phyloP scores from a whole-genome alignment of 2,797 vertebrate genomes.

The Babyrousa celebensis region DNA sequence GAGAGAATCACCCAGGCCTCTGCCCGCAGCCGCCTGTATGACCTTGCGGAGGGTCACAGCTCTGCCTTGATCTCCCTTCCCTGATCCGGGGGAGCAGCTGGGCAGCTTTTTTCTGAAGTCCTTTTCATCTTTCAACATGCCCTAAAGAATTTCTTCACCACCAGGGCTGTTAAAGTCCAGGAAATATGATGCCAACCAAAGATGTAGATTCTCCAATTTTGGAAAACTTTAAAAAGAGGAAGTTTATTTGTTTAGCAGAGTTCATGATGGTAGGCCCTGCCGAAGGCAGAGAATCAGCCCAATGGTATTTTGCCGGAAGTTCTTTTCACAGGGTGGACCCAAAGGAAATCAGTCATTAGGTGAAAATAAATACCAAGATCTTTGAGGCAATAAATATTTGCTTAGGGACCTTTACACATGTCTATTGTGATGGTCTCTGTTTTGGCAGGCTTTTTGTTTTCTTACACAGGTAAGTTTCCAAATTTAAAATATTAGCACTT shows the following conservation, averaged over 20 bases:
- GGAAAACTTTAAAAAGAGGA: constrained; percentile 80
- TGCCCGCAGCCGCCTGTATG: background rate
- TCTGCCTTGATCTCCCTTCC: constrained; percentile 2
- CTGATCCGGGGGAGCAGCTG: background rate
- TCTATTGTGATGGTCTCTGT: constrained; percentile 69
- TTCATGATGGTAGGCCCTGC: constrained; percentile 39
- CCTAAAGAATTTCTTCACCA: constrained; percentile 30
- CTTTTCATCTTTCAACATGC: constrained; percentile 14
- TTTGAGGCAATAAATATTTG: constrained; percentile 68
- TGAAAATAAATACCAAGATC: constrained; percentile 72
- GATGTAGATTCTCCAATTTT: constrained; percentile 66
- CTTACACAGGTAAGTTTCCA: constrained; percentile 17
- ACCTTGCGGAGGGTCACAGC: background rate
- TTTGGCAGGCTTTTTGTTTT: constrained; percentile 27
- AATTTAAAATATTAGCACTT: constrained; percentile 60
- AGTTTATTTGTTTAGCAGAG: constrained; percentile 75
- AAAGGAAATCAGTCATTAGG: constrained; percentile 81
- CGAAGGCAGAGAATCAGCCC: constrained; percentile 64
- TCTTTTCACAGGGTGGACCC: constrained; percentile 71
- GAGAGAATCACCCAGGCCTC: background rate
- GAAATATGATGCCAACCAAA: constrained; percentile 46
- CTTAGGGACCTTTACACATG: background rate
- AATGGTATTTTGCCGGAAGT: constrained; percentile 74
- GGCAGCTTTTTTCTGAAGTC: background rate
- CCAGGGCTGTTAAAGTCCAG: background rate